phyloP scores from a whole-genome alignment of 2,888 invertebrate species.

The Gryllus longicercus region DNA sequence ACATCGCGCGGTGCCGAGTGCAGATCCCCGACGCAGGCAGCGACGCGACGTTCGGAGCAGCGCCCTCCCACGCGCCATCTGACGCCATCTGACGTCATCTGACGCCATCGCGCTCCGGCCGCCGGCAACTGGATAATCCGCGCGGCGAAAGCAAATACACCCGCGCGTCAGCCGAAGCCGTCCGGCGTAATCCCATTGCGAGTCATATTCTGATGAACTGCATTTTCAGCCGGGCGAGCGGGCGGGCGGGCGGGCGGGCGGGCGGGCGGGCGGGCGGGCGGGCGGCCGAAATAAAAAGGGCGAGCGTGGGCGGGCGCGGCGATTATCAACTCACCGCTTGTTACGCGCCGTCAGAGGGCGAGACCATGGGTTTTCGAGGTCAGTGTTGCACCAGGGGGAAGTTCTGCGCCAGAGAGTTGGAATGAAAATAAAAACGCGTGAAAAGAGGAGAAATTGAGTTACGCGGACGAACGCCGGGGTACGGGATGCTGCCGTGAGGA shows the following conservation, averaged over 20 bases:
- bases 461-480: not conserved
- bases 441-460: not conserved
- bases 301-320: not conserved
- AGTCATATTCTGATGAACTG: not conserved
- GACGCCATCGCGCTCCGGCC: no score
- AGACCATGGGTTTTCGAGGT: no score
- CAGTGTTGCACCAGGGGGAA: no score
- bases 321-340: not conserved
- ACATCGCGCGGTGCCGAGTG: no score
- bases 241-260: no score
- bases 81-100: no score
- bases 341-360: not conserved
- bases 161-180: not conserved
- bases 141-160: not conserved
- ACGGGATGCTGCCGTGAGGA: not conserved
- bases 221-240: not conserved
- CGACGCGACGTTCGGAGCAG: no score
- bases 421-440: not conserved
- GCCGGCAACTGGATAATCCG: not conserved
- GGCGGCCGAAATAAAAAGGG: not conserved
- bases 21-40: no score
- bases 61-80: no score
- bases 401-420: no score
- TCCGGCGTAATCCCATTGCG: not conserved
- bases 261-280: no score